Evolutionary conservation across 2,113 vertebrate genomes (phyloP).

Genomic region (Clarias macrocephalus): DNA sequence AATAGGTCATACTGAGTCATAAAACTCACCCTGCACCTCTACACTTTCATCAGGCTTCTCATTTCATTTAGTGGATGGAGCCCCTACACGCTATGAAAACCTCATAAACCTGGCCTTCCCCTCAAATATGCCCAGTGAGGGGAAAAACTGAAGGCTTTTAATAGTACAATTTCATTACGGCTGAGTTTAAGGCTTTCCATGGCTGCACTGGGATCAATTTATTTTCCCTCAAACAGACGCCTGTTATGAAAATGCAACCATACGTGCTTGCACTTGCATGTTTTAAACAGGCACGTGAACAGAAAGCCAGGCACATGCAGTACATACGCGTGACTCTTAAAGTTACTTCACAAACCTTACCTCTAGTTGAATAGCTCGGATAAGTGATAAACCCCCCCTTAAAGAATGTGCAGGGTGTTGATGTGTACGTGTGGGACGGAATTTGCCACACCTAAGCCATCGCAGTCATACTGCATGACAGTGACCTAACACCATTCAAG

Average conservation of each 20-base stretch:
- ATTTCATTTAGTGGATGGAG: conserved; percentile 71
- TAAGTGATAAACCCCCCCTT: conserved; percentile 28
- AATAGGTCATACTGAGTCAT: conserved; percentile 52
- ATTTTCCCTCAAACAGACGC: conserved; percentile 44
- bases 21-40: conserved; percentile 62
- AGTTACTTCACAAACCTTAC: neutral
- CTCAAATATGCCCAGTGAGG: conserved; percentile 46
- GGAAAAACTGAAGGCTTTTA: conserved; percentile 61
- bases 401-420: conserved; percentile 34
- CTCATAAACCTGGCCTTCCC: conserved; percentile 64
- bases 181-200: conserved; percentile 51
- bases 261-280: conserved; percentile 7
- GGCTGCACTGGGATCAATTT: conserved; percentile 49
- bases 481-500: neutral
- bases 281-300: conserved; percentile 17
- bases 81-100: conserved; percentile 53
- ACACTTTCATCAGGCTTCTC: conserved; percentile 62
- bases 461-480: conserved; percentile 2
- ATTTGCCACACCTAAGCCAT: conserved; percentile 42
- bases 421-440: conserved; percentile 3
- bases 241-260: conserved; percentile 39
- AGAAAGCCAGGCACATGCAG: conserved; percentile 7
- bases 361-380: conserved; percentile 39
- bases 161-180: conserved; percentile 71
- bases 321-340: neutral